Percentiles rank a stretch among this genome's conserved stretches.
phyloP scores from a whole-genome alignment of 30 jellyfish, hydroid and myxozoan genomes.

The Turritopsis dohrnii region DNA sequence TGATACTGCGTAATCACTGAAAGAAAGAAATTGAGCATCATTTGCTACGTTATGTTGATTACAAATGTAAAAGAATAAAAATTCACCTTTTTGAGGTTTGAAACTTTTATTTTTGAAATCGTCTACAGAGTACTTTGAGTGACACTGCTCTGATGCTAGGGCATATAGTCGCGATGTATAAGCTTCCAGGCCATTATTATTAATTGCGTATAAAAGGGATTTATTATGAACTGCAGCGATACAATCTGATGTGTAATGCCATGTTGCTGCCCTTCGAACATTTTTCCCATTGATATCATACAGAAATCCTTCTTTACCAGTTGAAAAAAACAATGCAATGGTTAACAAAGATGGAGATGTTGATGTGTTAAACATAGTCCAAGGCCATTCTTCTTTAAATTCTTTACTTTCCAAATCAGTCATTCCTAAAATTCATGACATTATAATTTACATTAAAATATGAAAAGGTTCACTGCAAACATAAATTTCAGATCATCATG shows the following conservation, averaged over 20 bases:
- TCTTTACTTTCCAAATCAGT: neutral
- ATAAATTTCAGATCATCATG: too few species aligned
- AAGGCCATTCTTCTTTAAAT: neutral
- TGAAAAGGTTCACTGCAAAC: too few species aligned
- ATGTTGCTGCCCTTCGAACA: conserved; percentile 47
- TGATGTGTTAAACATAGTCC: neutral
- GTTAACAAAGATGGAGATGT: conserved; percentile 2
- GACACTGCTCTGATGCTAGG: conserved; percentile 50
- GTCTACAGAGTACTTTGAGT: neutral
- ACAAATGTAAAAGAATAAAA: neutral
- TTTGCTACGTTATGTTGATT: neutral
- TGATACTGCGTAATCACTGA: neutral
- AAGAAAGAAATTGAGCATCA: neutral
- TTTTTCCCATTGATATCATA: conserved; percentile 48
- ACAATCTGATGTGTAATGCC: conserved; percentile 71
- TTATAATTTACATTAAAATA: too few species aligned
- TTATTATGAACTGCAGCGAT: conserved; percentile 53
- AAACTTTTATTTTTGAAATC: neutral
- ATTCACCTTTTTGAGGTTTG: neutral
- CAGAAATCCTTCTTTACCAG: conserved; percentile 72
- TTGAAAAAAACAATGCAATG: conserved; percentile 58
- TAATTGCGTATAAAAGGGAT: conserved; percentile 50
- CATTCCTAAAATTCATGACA: too few species aligned
- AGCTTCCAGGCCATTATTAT: conserved; percentile 77
- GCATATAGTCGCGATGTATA: conserved; percentile 84